Conservation (phyloP, 2,113 vertebrate species). For the Clarias batrachus region DNA sequence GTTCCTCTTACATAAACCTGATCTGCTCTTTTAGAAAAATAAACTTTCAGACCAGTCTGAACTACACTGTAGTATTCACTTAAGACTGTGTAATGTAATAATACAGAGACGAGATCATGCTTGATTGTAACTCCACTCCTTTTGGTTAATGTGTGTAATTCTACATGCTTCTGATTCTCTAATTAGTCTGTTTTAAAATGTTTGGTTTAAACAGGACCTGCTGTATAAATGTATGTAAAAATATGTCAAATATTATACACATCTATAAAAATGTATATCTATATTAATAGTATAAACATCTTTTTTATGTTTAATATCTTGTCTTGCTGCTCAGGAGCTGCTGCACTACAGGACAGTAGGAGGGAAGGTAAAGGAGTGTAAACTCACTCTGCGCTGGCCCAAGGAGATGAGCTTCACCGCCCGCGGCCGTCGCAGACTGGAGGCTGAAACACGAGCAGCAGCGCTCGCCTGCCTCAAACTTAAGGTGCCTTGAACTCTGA, state of each 20-base stretch:
- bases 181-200: not conserved
- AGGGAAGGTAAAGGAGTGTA: conserved; percentile 82
- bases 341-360: conserved; percentile 79
- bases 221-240: too few relatives aligned
- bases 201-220: not conserved
- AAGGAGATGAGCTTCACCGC: conserved; percentile 85
- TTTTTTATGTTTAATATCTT: not conserved
- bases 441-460: conserved; percentile 83
- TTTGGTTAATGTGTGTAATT: not conserved
- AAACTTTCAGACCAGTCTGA: too few relatives aligned
- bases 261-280: too few relatives aligned
- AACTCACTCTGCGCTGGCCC: conserved; percentile 85
- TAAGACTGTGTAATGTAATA: too few relatives aligned
- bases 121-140: too few relatives aligned
- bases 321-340: conserved; percentile 71
- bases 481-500: conserved; percentile 67
- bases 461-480: conserved; percentile 90
- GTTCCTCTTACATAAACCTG: not conserved
- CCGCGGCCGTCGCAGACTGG: conserved; percentile 74
- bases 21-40: not conserved
- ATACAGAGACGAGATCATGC: too few relatives aligned
- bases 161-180: not conserved
- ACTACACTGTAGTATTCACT: too few relatives aligned
- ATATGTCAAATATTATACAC: too few relatives aligned
- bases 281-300: too few relatives aligned